Conservation (phyloP, 2,797 vertebrate species). For the Melanotaenia parkinsoni region DNA sequence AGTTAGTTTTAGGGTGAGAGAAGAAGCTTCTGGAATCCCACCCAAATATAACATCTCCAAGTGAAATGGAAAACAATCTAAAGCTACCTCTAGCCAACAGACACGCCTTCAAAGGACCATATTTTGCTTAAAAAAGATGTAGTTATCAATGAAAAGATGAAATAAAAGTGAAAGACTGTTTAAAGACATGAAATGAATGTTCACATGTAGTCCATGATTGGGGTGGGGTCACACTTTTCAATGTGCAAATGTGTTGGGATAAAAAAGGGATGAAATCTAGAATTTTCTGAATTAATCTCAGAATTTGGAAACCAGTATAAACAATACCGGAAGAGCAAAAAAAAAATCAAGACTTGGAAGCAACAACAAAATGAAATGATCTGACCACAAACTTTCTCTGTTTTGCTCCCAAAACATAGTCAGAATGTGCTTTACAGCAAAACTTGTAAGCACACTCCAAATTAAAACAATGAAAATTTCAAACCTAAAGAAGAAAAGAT, state of each 20-base stretch:
- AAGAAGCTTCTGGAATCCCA: slow-evolving; percentile 4
- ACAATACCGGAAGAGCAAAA: neutral
- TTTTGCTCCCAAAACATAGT: neutral
- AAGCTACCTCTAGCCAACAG: slow-evolving; percentile 25
- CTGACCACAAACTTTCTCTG: neutral
- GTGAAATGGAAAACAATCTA: slow-evolving; percentile 12
- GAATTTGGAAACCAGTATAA: neutral
- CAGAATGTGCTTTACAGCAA: too few relatives aligned
- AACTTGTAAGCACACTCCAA: neutral
- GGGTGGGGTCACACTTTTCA: neutral
- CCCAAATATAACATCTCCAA: neutral
- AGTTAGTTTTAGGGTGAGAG: slow-evolving; percentile 2
- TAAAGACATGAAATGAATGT: neutral
- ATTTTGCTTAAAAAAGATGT: too few relatives aligned
- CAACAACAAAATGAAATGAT: neutral
- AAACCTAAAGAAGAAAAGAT: neutral
- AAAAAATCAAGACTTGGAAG: neutral
- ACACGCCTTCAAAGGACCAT: slow-evolving; percentile 9
- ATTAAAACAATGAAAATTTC: neutral
- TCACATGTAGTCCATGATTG: neutral
- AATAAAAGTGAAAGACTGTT: neutral
- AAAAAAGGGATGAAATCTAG: neutral
- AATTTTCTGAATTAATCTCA: neutral
- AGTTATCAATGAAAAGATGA: neutral
- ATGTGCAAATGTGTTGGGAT: neutral